Base-by-base conservation (phyloP, 92 coral and sea anemone species). In the Phenganax marumi region DNA sequence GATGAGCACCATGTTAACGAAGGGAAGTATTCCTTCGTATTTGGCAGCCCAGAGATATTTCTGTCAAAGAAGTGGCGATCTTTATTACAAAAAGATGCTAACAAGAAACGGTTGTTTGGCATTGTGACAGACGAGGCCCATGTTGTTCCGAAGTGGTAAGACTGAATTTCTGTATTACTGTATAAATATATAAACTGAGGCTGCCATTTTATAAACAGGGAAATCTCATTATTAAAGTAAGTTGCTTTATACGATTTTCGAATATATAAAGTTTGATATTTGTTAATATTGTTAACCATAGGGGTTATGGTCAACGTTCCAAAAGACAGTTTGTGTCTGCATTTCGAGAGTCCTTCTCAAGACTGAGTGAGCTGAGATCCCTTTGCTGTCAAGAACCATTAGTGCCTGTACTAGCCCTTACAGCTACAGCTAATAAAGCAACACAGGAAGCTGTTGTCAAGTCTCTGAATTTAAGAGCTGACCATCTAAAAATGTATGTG, bases 331-430 rank as follows among this genome's bases (percentile, higher is more conserved):
- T n/a, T n/a, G n/a, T n/a, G n/a, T n/a, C 24, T 60, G 84, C 84
- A 17, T 84, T 84, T 23, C 52, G 87, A 39, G 81, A 63, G 18
- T 63, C 64, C 52, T 84, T 84, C 51, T 17, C 14, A 10, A 77
- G 84, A 14, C 87, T 84, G 43, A 76, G 87, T 9, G 87, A 84
- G 7, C 10, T 84, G 0, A 2, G 87, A n/a, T 84, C 87, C 3
- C 61, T 84, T 11, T n/a, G n/a, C n/a, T n/a, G n/a, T n/a, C n/a
- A n/a, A n/a, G 2, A 75, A 0, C 83, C 83, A 8, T 2, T 47
- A 69, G 16, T 68, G 2, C 87, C 87, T 21, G 24, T 84, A 12
- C 58, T 84, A 12, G 87, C 87, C 1, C 53, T 84, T 4, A 84
- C 87, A 46, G 87, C 84, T 8, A 80, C 84, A 9, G 84, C 87